Conservation (phyloP, 2,797 vertebrate genomes). For the Crypturellus tataupa region DNA sequence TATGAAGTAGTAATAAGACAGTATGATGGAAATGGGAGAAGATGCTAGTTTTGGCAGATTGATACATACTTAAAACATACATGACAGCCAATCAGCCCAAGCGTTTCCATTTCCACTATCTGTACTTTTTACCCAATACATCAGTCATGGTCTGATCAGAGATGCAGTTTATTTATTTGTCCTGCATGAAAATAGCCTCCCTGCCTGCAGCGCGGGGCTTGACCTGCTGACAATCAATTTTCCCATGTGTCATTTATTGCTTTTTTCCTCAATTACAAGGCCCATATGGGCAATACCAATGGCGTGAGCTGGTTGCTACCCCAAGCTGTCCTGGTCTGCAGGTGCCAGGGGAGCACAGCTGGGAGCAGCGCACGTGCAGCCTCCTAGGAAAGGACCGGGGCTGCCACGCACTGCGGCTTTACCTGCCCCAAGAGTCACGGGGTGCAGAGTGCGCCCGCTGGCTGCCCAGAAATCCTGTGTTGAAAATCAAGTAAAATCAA, state of each 20-base stretch:
- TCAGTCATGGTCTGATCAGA: not conserved
- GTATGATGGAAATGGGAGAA: not conserved
- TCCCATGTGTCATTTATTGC: not conserved
- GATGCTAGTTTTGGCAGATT: not conserved
- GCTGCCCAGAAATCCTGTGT: accelerated
- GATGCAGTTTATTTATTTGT: not conserved
- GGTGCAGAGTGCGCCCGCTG: no score
- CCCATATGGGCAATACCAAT: accelerated
- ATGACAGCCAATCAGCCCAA: not conserved
- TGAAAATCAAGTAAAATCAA: not conserved
- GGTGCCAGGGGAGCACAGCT: not conserved
- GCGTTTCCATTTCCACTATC: not conserved
- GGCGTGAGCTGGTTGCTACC: accelerated
- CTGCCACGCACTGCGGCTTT: no score
- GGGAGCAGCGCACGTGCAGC: not conserved
- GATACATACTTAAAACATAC: not conserved
- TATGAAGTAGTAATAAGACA: no score
- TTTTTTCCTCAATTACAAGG: not conserved
- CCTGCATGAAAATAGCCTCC: not conserved
- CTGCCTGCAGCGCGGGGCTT: not conserved
- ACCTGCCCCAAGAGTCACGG: no score
- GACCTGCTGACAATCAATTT: not conserved
- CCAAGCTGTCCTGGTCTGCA: not conserved
- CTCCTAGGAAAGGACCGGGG: not conserved
- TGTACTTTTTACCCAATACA: not conserved